These are phyloP conservation scores for Drosophila paulistorum DNA, from an alignment of 1,140 invertebrate genomes.

Conservation along the genomic window DNA sequence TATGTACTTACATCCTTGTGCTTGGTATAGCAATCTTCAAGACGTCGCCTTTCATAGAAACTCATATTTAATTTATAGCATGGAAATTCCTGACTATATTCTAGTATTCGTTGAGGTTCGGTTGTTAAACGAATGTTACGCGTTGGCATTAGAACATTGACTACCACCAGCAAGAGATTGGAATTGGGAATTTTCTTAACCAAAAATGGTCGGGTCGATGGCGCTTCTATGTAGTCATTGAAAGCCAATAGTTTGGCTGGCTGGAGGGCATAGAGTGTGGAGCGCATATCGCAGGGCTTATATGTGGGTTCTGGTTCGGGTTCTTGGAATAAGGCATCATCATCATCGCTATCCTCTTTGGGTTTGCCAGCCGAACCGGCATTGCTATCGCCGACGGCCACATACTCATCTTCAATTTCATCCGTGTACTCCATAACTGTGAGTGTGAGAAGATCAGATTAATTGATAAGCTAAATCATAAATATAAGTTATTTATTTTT, in stretches of 20 bases:
- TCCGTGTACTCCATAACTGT: conserved; percentile 77
- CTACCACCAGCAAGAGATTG: conserved; percentile 91
- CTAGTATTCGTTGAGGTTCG: conserved; percentile 76
- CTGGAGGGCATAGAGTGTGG: conserved; percentile 87
- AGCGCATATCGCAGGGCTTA: conserved; percentile 87
- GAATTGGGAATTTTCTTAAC: conserved; percentile 89
- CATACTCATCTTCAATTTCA: conserved; percentile 72
- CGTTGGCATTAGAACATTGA: conserved; percentile 82
- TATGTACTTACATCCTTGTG: conserved; percentile 86
- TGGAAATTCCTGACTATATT: conserved; percentile 84
- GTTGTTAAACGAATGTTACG: conserved; percentile 75
- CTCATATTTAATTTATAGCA: conserved; percentile 91
- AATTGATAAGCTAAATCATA: too few species aligned
- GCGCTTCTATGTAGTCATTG: conserved; percentile 80
- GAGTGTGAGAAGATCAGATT: background rate
- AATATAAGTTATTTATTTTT: background rate
- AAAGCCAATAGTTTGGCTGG: conserved; percentile 85
- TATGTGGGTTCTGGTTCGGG: conserved; percentile 79
- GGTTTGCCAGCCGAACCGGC: conserved; percentile 67
- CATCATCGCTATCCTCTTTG: conserved; percentile 81
- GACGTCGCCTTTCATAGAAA: conserved; percentile 86
- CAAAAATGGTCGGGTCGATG: conserved; percentile 85
- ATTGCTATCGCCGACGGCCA: conserved; percentile 69
- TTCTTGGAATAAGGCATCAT: conserved; percentile 69
- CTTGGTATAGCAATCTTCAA: conserved; percentile 89